A percentile compares a stretch with the other conserved stretches of the same genome.
phyloP scores from a whole-genome alignment of 2,888 invertebrate genomes.

The Hypercompe scribonia region DNA sequence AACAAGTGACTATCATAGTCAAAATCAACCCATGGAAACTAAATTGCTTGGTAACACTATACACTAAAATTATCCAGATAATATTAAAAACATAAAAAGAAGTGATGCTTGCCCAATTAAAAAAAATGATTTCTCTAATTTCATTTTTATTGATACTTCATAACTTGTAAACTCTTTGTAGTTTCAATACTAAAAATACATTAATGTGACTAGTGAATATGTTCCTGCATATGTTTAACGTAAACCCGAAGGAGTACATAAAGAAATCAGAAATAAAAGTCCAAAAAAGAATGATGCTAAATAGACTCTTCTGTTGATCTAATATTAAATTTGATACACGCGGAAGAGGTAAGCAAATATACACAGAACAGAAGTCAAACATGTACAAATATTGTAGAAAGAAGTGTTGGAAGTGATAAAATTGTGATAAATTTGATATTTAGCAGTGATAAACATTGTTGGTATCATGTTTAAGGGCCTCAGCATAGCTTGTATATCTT shows the following conservation, averaged over 20 bases:
- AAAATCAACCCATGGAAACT: neutral
- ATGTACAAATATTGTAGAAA: neutral
- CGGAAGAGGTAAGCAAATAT: neutral
- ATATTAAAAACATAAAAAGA: neutral
- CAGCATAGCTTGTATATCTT: neutral
- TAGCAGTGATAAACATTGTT: neutral
- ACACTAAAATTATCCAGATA: neutral
- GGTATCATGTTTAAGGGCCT: conserved; percentile 5
- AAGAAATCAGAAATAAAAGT: neutral
- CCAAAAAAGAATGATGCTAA: neutral
- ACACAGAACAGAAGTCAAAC: neutral
- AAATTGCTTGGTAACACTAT: neutral
- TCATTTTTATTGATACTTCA: neutral
- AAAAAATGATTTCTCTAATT: neutral
- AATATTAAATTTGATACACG: neutral
- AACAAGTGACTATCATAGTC: neutral
- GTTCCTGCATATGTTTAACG: neutral
- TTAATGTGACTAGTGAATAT: neutral
- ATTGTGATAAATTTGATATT: conserved; percentile 7
- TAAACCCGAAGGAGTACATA: neutral
- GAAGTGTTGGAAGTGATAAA: neutral
- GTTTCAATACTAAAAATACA: neutral
- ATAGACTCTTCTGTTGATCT: neutral
- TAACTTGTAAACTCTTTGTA: neutral
- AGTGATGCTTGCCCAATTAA: neutral